Evolutionary conservation across 2,797 vertebrate genomes (phyloP).

Genomic region (Tragelaphus oryx): DNA sequence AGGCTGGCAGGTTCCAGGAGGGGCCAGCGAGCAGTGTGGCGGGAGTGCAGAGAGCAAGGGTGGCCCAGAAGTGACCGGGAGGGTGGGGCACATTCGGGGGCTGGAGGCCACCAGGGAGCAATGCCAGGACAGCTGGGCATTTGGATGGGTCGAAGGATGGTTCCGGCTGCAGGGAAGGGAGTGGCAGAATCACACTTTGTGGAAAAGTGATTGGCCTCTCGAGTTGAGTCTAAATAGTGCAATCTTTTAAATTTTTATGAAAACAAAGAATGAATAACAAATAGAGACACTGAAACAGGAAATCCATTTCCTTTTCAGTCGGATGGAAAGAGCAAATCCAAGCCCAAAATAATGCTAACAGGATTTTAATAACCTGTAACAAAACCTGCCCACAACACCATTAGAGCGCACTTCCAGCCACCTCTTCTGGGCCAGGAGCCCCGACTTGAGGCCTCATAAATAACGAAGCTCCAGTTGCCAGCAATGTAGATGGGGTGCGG

Average conservation of each 20-base stretch:
- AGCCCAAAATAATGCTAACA: background rate
- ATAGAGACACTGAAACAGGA: constrained; percentile 27
- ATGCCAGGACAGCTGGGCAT: background rate
- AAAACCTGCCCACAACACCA: fast-evolving
- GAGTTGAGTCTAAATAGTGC: constrained; percentile 30
- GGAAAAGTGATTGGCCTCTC: background rate
- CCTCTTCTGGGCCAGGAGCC: background rate
- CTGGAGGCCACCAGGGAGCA: fast-evolving
- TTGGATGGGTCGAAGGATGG: background rate
- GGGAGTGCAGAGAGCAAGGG: background rate
- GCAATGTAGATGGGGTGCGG: fast-evolving
- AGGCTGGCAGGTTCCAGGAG: background rate
- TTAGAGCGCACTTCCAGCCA: background rate
- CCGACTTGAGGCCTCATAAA: fast-evolving
- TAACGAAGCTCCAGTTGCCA: fast-evolving
- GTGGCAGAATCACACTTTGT: background rate
- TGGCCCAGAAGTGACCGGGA: background rate
- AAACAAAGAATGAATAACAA: constrained; percentile 51
- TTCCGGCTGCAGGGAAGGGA: background rate
- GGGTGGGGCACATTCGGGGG: fast-evolving
- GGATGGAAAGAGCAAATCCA: background rate
- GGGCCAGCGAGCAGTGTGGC: background rate
- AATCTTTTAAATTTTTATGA: constrained; percentile 53
- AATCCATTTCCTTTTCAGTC: constrained; percentile 18
- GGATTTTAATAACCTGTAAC: background rate